These are phyloP conservation scores for Orchesella cincta DNA, from an alignment of 1,140 invertebrate species.

Conservation along the genomic window DNA sequence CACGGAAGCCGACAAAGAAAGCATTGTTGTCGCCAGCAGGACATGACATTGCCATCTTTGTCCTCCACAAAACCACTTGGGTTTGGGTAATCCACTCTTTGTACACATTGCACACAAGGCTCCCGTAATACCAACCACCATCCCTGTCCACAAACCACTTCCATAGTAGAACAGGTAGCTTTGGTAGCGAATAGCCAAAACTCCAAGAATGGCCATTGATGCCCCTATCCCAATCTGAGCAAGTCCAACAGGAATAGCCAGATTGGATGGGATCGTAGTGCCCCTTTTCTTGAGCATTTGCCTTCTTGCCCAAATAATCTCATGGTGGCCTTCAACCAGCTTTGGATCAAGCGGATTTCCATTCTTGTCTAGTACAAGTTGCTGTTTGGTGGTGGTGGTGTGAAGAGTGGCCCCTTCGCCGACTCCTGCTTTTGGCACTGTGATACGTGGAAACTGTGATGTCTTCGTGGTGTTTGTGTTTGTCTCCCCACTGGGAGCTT, in stretches of 20 bases:
- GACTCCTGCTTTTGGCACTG: conserved; percentile 13
- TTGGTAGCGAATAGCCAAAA: conserved; percentile 44
- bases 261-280: conserved; percentile 38
- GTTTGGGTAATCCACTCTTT: conserved; percentile 40
- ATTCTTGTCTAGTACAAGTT: background rate
- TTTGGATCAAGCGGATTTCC: conserved; percentile 8
- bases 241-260: conserved; percentile 47
- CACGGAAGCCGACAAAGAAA: conserved; percentile 40
- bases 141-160: conserved; percentile 46
- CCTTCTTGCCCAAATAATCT: background rate
- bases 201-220: conserved; percentile 45
- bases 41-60: conserved; percentile 42
- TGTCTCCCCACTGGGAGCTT: conserved; percentile 15
- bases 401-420: no score
- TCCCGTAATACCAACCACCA: conserved; percentile 41
- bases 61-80: conserved; percentile 43
- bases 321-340: conserved; percentile 8
- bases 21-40: conserved; percentile 37
- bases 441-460: background rate
- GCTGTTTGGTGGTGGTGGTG: background rate
- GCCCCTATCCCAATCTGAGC: conserved; percentile 46
- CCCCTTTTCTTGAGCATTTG: conserved; percentile 2
- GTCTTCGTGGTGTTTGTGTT: conserved; percentile 9
- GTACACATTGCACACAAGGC: conserved; percentile 45
- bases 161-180: conserved; percentile 50